Conservation (phyloP, 2,797 vertebrate species). For the Chromobotia macracanthus region DNA sequence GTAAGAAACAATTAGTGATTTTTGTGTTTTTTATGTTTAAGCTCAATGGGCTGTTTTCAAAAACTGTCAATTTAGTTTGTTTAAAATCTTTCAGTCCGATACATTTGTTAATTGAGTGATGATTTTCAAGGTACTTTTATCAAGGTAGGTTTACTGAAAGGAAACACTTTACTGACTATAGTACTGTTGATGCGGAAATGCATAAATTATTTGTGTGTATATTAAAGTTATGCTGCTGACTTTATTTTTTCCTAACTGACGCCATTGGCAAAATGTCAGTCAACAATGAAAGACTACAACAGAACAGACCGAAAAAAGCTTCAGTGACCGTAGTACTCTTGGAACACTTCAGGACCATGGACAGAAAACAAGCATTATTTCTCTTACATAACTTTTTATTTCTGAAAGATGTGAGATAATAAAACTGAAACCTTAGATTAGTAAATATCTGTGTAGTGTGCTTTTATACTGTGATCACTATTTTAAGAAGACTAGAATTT, state of each 20-base stretch:
- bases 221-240: not conserved
- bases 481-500: constrained; percentile 26
- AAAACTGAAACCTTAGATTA: constrained; percentile 62
- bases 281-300: not conserved
- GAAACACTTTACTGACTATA: constrained; percentile 92
- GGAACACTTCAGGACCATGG: constrained; percentile 59
- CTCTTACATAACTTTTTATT: constrained; percentile 85
- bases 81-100: not conserved
- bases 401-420: constrained; percentile 82
- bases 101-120: not conserved
- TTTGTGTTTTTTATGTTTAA: no score
- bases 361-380: constrained; percentile 54
- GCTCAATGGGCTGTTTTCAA: no score
- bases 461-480: constrained; percentile 75
- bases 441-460: constrained; percentile 74
- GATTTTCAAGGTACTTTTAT: not conserved
- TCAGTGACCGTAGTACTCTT: not conserved
- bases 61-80: not conserved
- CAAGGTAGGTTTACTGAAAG: no score
- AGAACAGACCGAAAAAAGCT: not conserved
- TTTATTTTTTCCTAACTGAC: no score
- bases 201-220: not conserved
- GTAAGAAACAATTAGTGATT: no score
- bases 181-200: no score
- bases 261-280: not conserved